phyloP scores from a whole-genome alignment of 2,113 vertebrate species.

The Hemiscyllium ocellatum region DNA sequence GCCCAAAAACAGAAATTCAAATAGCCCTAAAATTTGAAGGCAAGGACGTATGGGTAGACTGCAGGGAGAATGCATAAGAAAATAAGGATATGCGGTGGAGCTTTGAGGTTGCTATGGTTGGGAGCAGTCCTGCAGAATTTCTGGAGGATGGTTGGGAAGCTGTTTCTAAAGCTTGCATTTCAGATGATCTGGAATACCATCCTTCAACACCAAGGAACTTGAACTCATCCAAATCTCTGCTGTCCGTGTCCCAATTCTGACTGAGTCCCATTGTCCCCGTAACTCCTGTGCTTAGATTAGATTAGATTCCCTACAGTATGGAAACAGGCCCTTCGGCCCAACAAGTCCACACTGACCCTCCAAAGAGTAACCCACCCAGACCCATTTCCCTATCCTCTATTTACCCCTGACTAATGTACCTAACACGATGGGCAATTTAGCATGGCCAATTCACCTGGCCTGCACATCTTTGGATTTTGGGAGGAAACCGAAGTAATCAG shows the following conservation, averaged over 20 bases:
- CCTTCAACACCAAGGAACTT: background rate
- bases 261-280: background rate
- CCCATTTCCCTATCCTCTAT: too few species aligned
- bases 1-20: background rate
- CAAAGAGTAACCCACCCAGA: too few species aligned
- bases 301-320: too few species aligned
- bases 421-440: too few species aligned
- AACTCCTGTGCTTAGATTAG: background rate
- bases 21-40: background rate
- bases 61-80: background rate
- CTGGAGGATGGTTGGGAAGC: too few species aligned
- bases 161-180: background rate
- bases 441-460: too few species aligned
- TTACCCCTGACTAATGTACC: too few species aligned
- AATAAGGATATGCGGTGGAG: background rate
- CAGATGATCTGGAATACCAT: too few species aligned
- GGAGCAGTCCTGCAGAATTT: background rate
- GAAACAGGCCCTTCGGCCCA: too few species aligned
- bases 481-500: too few species aligned
- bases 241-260: background rate
- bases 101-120: background rate
- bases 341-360: too few species aligned
- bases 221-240: background rate
- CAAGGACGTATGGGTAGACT: background rate
- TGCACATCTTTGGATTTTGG: too few species aligned